Evolutionary conservation across 2,113 vertebrate genomes (phyloP), one percentile per base, ranked within the genome.

Genomic region (Periophthalmodon schlosseri): DNA sequence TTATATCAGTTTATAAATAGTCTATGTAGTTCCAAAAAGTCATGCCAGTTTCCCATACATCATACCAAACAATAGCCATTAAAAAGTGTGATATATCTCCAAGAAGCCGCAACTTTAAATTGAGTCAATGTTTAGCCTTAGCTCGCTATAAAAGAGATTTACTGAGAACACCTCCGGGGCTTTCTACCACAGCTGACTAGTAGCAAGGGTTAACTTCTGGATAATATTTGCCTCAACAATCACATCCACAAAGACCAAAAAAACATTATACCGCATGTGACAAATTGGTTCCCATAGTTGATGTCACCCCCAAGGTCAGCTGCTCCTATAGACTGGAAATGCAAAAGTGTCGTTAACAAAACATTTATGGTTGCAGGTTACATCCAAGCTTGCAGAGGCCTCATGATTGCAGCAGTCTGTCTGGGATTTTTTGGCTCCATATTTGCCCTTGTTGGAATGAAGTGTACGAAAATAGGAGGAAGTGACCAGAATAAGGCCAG

Each of bases 381-480:
- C 70, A 96, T 99, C 86, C 97, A 99, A 81, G 97, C 96, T 0
- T 99, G 97, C 83, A 92, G 98, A 87, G 98, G 95, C 58, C 84
- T 99, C 73, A 99, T 98, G 97, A 98, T 99, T 46, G 88, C 95
- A 0, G 95, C 97, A 0, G 88, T 99, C 87, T 96, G 95, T 80
- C 91, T 99, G 78, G 98, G 97, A 0, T 98, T 98, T 80, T 97
- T 99, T 0, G 97, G 94, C 2, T 92, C 95, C 0, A 50, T 95
- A 72, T 95, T 95, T 76, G 94, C 95, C 18, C 94, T 99, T 44
- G 79, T 99, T 80, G 98, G 98, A 65, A 99, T 99, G 97, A 98
- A 98, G 84, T 99, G 98, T 80, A 99, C 97, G 68, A 98, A 96
- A 91, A 93, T 99, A 0, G 98, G 97, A 88, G 98, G 97, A 77